Percentiles rank a stretch among this genome's conserved stretches.
phyloP scores from a whole-genome alignment of 2,797 vertebrate species.

The Pitangus sulphuratus region DNA sequence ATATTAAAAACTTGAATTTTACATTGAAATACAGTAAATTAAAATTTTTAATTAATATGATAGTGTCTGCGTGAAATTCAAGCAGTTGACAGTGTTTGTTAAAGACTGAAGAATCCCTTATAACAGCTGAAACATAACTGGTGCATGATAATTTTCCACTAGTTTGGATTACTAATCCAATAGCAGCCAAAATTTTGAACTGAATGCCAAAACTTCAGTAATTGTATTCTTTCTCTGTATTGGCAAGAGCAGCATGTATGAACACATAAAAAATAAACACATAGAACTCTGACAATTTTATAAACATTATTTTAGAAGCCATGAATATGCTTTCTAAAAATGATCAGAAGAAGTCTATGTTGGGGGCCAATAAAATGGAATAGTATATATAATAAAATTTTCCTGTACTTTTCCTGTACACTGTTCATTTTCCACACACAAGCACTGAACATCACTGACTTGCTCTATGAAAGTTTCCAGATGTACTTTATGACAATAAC shows the following conservation, averaged over 20 bases:
- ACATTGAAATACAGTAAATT: background rate
- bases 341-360: background rate
- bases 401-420: background rate
- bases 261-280: background rate
- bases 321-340: background rate
- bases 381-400: background rate
- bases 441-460: background rate
- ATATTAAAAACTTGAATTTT: background rate
- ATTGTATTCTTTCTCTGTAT: background rate
- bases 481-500: background rate
- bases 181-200: background rate
- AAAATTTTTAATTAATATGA: background rate
- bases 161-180: background rate
- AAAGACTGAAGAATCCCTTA: background rate
- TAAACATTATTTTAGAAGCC: background rate
- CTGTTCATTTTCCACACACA: background rate
- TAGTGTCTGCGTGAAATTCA: background rate
- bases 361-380: background rate
- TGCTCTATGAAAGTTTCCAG: background rate
- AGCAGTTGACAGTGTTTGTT: background rate
- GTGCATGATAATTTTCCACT: background rate
- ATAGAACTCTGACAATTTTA: background rate
- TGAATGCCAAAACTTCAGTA: background rate
- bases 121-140: background rate
- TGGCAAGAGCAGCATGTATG: background rate